Evolutionary conservation across 2,888 invertebrate species (phyloP), one percentile per base, ranked within the genome.

Genomic region (Lomographa bimaculata): DNA sequence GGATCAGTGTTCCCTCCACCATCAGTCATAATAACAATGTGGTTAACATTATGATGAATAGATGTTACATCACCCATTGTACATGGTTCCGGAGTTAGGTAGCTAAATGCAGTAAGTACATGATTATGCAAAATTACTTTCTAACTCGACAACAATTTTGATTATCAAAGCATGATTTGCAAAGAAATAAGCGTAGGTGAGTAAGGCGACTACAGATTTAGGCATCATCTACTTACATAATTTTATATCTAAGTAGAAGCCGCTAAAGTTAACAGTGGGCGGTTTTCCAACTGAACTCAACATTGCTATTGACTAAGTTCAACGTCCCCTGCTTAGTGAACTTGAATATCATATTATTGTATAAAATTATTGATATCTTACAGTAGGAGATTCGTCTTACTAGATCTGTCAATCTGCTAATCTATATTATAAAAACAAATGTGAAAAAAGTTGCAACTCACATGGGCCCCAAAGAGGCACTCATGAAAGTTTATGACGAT

Each of bases 61-160:
- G 38, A 51, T 44, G 47, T 80, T 80, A 68, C 62, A 64, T 60
- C 78, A 80, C 46, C 60, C 51, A 73, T 78, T 78, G 71, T 79
- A 64, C 64, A 50, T 46, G 47, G 53, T 62, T 62, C 60, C 58
- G 57, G 36, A 50, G 47, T 52, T 52, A 59, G 60, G 64, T 37
- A 24, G 41, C 25, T 33, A 46, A 45, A 49, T 52, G 60, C 54
- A 40, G 38, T 45, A 46, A 51, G 19, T 58, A 57, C 57, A 49
- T 50, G 44, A 66, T 70, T 65, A 65, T 62, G 64, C 65, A 66
- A 67, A 68, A 66, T 46, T 46, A 68, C 79, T 83, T 81, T 82
- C 80, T 74, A 50, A 73, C 57, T 60, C 24, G 27, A 47, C 33
- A 44, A 37, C 37, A 27, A 44, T 39, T 49, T 50, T 34, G 20